A percentile compares a stretch with the other conserved stretches of the same genome.
These are phyloP conservation scores for Stomorhina lunata DNA, from an alignment of 2,888 invertebrate genomes.

Conservation along the genomic window DNA sequence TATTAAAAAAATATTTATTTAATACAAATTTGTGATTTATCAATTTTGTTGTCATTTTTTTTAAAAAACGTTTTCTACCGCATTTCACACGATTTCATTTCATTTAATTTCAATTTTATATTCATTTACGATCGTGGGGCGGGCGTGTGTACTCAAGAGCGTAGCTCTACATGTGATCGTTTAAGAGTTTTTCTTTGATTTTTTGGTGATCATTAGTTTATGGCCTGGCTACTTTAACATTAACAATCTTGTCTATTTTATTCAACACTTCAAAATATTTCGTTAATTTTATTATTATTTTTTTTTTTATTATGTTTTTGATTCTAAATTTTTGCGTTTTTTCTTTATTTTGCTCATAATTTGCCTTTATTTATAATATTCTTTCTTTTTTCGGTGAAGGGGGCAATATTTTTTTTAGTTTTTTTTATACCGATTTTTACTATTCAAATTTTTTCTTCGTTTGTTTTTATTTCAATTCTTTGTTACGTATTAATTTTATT, in stretches of 20 bases:
- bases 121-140: not conserved
- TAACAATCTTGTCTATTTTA: conserved; percentile 38
- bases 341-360: not conserved
- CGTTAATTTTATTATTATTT: no score
- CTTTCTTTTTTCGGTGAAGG: not conserved
- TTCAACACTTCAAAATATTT: conserved; percentile 20
- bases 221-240: no score
- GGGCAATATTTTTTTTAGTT: not conserved
- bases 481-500: not conserved
- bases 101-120: no score
- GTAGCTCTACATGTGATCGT: not conserved
- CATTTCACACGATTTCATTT: not conserved
- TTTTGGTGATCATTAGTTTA: not conserved
- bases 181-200: not conserved
- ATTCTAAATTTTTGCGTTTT: conserved; percentile 17
- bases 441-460: not conserved
- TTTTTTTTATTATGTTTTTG: not conserved
- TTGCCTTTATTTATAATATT: conserved; percentile 6
- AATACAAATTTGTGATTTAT: not conserved
- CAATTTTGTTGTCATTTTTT: conserved; percentile 16
- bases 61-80: not conserved
- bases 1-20: not conserved
- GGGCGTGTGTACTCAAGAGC: not conserved
- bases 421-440: not conserved
- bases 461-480: not conserved